Percentiles rank a stretch among this genome's conserved stretches.
phyloP scores from a whole-genome alignment of 2,113 vertebrate species.

The Catagonus wagneri region DNA sequence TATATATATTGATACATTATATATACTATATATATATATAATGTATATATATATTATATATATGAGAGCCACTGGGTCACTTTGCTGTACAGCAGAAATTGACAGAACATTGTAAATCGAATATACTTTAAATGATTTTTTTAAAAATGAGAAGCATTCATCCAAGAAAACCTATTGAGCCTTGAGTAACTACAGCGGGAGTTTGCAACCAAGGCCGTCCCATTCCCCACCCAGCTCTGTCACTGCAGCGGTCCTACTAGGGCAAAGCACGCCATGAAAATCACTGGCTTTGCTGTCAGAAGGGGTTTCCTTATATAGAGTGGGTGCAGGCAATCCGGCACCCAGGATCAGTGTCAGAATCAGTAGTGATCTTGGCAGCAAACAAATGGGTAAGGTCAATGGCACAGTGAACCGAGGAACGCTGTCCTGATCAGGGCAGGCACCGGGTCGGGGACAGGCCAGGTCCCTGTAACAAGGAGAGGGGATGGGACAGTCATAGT shows the following conservation, averaged over 20 bases:
- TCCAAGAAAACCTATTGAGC: neutral
- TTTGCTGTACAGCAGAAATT: no score
- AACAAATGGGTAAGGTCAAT: neutral
- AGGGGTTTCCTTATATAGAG: neutral
- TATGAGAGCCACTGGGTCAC: no score
- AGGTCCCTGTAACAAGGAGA: neutral
- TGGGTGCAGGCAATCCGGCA: fast-evolving
- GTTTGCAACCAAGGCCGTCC: neutral
- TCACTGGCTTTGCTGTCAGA: neutral
- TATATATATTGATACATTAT: no score
- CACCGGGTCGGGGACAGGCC: neutral
- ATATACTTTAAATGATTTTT: no score
- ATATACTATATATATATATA: no score
- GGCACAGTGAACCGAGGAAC: neutral
- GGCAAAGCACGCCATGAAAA: neutral
- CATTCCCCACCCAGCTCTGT: neutral
- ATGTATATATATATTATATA: no score
- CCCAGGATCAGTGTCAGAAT: neutral
- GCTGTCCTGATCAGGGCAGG: neutral
- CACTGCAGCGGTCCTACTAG: no score
- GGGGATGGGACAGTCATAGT: neutral
- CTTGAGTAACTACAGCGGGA: no score
- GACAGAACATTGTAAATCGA: no score
- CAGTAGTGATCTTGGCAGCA: neutral
- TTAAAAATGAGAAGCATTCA: neutral